Percentiles rank a stretch among this genome's conserved stretches.
Conservation (phyloP, 2,888 invertebrate species). For the Caenorhabditis panamensis region DNA sequence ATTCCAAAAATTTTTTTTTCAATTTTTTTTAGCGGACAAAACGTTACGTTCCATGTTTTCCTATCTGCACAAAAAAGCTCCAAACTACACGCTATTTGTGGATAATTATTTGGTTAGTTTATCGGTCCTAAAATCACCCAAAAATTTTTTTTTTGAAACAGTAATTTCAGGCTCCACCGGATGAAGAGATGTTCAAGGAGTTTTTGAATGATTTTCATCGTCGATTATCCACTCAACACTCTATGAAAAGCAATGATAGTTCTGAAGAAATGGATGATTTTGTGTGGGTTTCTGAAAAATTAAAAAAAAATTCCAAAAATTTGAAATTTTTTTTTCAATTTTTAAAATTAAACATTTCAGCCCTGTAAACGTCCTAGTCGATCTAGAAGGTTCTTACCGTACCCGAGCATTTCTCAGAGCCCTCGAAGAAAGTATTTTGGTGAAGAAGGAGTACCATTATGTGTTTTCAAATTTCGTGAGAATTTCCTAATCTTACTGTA, state of each 20-base stretch:
- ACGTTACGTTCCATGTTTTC: conserved; percentile 68
- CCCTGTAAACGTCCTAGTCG: conserved; percentile 70
- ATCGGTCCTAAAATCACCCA: too few relatives aligned
- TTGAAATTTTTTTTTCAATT: too few relatives aligned
- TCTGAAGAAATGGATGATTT: conserved; percentile 61
- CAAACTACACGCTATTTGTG: conserved; percentile 67
- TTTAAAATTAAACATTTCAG: conserved; percentile 47
- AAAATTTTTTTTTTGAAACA: too few relatives aligned
- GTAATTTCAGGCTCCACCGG: conserved; percentile 61
- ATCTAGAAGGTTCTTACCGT: conserved; percentile 70
- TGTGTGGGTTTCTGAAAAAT: conserved; percentile 19
- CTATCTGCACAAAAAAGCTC: conserved; percentile 62
- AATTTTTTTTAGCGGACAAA: conserved; percentile 62
- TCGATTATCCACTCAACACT: conserved; percentile 58
- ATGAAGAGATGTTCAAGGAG: conserved; percentile 72
- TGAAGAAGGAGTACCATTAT: conserved; percentile 72
- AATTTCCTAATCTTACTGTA: not conserved
- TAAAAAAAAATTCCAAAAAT: not conserved
- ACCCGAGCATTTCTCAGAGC: conserved; percentile 67
- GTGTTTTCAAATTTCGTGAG: conserved; percentile 74
- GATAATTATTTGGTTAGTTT: conserved; percentile 65
- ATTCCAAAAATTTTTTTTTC: not conserved
- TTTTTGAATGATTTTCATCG: conserved; percentile 70
- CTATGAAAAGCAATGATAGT: conserved; percentile 51
- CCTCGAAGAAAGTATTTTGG: conserved; percentile 70